These are phyloP conservation scores for Artibeus lituratus DNA, from an alignment of 2,797 vertebrate genomes.

Conservation along the genomic window DNA sequence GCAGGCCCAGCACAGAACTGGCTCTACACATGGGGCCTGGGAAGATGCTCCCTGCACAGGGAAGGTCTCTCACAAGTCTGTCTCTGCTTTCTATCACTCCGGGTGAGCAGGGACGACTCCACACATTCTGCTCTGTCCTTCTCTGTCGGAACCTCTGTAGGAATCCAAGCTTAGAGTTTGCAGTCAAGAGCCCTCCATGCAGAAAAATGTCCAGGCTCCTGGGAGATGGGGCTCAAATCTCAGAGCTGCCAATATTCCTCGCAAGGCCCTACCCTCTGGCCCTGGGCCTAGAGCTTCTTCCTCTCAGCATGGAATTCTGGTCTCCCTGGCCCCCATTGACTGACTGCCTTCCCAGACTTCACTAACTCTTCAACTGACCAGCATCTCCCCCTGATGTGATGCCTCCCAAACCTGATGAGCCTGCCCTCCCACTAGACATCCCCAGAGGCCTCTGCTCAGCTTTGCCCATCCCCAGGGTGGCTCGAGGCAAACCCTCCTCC, in stretches of 20 bases:
- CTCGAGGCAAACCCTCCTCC: neutral
- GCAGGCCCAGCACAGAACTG: neutral
- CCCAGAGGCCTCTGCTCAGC: neutral
- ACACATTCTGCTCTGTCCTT: no score
- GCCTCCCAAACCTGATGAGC: fast-evolving
- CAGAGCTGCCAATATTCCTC: neutral
- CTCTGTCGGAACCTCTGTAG: neutral
- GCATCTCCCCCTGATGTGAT: neutral
- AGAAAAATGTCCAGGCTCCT: neutral
- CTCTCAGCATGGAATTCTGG: neutral
- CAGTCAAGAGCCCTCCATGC: neutral
- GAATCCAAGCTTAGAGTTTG: neutral
- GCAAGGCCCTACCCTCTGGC: fast-evolving
- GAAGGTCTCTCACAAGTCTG: fast-evolving
- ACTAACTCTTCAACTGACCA: neutral
- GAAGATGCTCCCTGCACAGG: fast-evolving
- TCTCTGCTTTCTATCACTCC: neutral
- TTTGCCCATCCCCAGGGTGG: fast-evolving
- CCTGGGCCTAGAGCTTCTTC: neutral
- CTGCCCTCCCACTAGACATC: neutral
- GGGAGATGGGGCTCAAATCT: neutral
- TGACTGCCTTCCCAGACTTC: no score
- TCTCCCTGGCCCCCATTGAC: fast-evolving
- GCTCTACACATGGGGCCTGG: neutral
- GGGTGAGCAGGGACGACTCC: neutral